Evolutionary conservation across 2,888 invertebrate species (phyloP), one percentile per base, ranked within the genome.

Genomic region (Dilophus febrilis): DNA sequence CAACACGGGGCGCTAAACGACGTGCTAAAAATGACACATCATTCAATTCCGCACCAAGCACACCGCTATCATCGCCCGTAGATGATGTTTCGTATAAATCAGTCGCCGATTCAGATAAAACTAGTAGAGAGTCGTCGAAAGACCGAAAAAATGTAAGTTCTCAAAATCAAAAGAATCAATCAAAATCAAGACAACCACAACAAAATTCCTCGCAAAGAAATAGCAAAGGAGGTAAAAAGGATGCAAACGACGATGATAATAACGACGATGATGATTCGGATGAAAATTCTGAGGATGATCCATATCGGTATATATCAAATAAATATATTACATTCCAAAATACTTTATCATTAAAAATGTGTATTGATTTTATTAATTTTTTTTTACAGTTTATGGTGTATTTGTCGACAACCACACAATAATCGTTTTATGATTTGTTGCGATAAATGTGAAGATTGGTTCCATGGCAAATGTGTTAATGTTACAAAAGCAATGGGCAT

Each of bases 361-460:
- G 8, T 35, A 12, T 31, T 17, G 4, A 17, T 31, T 10, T 14
- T 44, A 19, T 35, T 26, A n/a, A 14, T 33, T 30, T 30, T 12
- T 37, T 16, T n/a, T 41, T 57, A 33, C 47, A 73, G 86, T 56
- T 65, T 92, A 39, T 94, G 94, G 91, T 94, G 94, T 59, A 84
- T 94, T 55, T 94, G 94, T 56, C 80, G 81, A 50, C 86, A 88
- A 55, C 94, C 94, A 1, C 91, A 92, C 58, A 88, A 91, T 53
- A 90, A 92, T 61, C 70, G 91, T 40, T 94, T 95, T 57, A 95
- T 95, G 94, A 94, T 94, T 52, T 90, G 90, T 59, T 95, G 95
- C 59, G 94, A 95, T 60, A 72, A 75, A 12, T 95, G 94, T 58
- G 86, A 90, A 57, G 91, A 94, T 56, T 95, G 94, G 94, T 95